phyloP scores from a whole-genome alignment of 1,140 invertebrate species.

The Anagrus nilaparvatae region DNA sequence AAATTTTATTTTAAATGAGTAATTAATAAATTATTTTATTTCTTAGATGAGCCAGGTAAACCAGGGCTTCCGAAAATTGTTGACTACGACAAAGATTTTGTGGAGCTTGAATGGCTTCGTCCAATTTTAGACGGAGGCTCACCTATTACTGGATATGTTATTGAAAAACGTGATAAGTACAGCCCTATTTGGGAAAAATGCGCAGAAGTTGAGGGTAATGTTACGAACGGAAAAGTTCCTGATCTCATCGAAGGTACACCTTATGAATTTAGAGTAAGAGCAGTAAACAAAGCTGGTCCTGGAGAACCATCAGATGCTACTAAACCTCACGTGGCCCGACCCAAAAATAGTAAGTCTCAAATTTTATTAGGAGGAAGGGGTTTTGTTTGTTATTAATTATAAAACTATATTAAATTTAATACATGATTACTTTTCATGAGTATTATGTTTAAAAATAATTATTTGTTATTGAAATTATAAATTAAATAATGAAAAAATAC shows the following conservation, averaged over 20 bases:
- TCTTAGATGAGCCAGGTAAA: slow-evolving; percentile 63
- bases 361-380: slow-evolving; percentile 13
- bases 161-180: slow-evolving; percentile 93
- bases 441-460: too few relatives aligned
- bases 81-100: slow-evolving; percentile 88
- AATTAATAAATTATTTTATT: slow-evolving; percentile 4
- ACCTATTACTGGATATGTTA: slow-evolving; percentile 84
- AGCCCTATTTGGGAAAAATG: slow-evolving; percentile 80
- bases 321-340: slow-evolving; percentile 76
- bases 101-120: slow-evolving; percentile 88
- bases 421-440: too few relatives aligned
- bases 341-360: slow-evolving; percentile 73
- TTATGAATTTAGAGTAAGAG: slow-evolving; percentile 89
- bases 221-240: slow-evolving; percentile 70
- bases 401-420: background rate
- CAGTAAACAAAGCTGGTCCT: slow-evolving; percentile 89
- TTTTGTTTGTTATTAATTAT: background rate
- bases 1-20: slow-evolving; percentile 4
- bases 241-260: slow-evolving; percentile 83
- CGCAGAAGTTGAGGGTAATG: slow-evolving; percentile 73
- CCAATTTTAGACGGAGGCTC: slow-evolving; percentile 80
- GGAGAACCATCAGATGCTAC: slow-evolving; percentile 85
- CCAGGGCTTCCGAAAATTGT: slow-evolving; percentile 80
- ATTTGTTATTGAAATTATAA: too few relatives aligned
- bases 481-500: background rate